Evolutionary conservation across 1,140 invertebrate species (phyloP).

Genomic region (Trichogramma pretiosum): DNA sequence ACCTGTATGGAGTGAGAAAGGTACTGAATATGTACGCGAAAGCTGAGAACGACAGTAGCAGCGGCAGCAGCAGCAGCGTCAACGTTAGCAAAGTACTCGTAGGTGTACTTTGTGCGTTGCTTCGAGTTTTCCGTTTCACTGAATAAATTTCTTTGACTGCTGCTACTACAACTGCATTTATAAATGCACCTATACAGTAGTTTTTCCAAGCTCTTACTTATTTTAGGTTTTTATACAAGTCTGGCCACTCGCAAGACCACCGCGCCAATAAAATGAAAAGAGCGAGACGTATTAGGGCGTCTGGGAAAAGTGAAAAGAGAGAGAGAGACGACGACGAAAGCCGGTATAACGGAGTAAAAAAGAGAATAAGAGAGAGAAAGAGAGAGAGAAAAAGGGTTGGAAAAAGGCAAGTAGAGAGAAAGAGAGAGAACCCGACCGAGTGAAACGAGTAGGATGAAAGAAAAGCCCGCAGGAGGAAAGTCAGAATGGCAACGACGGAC

Average conservation of each 20-base stretch:
- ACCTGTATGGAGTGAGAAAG: too few relatives aligned
- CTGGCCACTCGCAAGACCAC: too few relatives aligned
- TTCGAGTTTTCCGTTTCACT: conserved; percentile 22
- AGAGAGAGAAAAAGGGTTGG: conserved; percentile 3
- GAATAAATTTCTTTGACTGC: conserved; percentile 22
- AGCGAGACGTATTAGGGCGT: too few relatives aligned
- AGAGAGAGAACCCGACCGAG: not conserved
- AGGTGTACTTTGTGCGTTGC: too few relatives aligned
- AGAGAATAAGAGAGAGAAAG: conserved; percentile 3
- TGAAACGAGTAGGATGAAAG: conserved; percentile 16
- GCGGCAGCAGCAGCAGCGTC: not conserved
- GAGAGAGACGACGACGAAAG: not conserved
- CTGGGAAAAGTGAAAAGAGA: conserved; percentile 3
- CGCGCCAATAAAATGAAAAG: conserved; percentile 20
- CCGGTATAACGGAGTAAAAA: not conserved
- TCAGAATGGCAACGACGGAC: conserved; percentile 12
- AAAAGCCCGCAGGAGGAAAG: conserved; percentile 15
- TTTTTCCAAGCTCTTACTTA: too few relatives aligned
- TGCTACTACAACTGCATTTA: conserved; percentile 5
- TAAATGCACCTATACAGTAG: too few relatives aligned
- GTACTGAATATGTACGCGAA: conserved; percentile 7
- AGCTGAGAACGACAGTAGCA: not conserved
- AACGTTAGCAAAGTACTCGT: not conserved
- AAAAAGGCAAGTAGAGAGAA: conserved; percentile 10
- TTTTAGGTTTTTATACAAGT: too few relatives aligned